These are phyloP conservation scores for Neogale vison DNA, from an alignment of 2,113 vertebrate species.

Conservation along the genomic window DNA sequence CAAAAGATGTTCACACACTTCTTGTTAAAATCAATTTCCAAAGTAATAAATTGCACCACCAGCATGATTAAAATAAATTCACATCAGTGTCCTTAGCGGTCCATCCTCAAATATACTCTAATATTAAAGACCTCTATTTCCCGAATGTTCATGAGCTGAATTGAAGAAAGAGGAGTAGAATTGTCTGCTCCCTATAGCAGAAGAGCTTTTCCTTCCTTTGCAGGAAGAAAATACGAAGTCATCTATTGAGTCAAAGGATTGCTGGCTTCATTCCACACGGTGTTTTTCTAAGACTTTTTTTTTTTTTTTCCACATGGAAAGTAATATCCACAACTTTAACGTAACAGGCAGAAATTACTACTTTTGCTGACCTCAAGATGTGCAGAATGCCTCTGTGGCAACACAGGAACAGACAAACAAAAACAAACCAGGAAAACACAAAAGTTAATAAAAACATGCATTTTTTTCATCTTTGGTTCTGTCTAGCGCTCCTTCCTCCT, in stretches of 20 bases:
- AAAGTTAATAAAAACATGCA: neutral
- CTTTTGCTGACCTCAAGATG: slow-evolving; percentile 49
- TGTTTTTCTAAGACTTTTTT: slow-evolving; percentile 59
- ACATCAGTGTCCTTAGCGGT: neutral
- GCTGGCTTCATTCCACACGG: neutral
- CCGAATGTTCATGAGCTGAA: neutral
- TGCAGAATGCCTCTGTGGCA: neutral
- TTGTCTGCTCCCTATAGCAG: neutral
- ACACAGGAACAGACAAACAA: slow-evolving; percentile 39
- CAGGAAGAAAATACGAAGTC: neutral
- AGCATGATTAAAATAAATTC: slow-evolving; percentile 52
- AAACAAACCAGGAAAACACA: neutral
- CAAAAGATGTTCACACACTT: neutral
- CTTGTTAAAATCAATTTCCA: slow-evolving; percentile 63
- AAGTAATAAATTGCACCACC: neutral
- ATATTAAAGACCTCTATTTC: neutral
- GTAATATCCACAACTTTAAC: slow-evolving; percentile 44
- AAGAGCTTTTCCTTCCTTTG: neutral
- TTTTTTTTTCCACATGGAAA: slow-evolving; percentile 67
- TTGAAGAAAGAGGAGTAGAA: neutral
- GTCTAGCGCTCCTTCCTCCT: neutral
- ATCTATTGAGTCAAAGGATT: neutral
- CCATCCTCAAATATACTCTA: neutral
- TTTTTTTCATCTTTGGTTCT: slow-evolving; percentile 51
- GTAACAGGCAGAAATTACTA: slow-evolving; percentile 48